A percentile compares a stretch with the other conserved stretches of the same genome.
These are phyloP conservation scores for Leucoraja erinaceus DNA, from an alignment of 2,113 vertebrate species.

Conservation along the genomic window DNA sequence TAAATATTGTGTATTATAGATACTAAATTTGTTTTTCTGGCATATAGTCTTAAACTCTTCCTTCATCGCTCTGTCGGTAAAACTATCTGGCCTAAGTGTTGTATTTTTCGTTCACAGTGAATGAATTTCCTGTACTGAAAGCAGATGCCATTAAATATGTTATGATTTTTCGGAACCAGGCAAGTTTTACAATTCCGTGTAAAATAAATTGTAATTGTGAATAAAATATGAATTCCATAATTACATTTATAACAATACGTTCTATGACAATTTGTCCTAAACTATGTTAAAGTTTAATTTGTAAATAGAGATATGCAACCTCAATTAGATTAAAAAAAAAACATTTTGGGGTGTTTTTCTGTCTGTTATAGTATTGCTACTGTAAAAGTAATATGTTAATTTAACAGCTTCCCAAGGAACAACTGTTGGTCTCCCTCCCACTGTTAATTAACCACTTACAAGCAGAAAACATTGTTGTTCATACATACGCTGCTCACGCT, in stretches of 20 bases:
- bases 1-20: background rate
- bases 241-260: background rate
- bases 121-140: slow-evolving; percentile 96
- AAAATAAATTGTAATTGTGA: too few species aligned
- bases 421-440: slow-evolving; percentile 80
- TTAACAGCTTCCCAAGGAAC: slow-evolving; percentile 87
- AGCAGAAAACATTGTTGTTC: slow-evolving; percentile 88
- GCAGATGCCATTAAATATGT: slow-evolving; percentile 97
- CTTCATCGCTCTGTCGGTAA: background rate
- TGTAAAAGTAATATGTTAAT: background rate
- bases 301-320: background rate
- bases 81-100: background rate
- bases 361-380: background rate
- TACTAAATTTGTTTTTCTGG: background rate
- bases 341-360: background rate
- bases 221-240: too few species aligned
- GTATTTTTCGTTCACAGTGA: slow-evolving; percentile 64
- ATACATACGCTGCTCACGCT: slow-evolving; percentile 90
- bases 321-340: background rate
- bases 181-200: slow-evolving; percentile 48
- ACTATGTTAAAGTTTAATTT: background rate
- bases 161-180: slow-evolving; percentile 98
- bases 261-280: background rate
- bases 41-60: background rate
- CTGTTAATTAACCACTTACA: slow-evolving; percentile 83